Conservation (phyloP, 2,797 vertebrate species). For the Ataeniobius toweri region DNA sequence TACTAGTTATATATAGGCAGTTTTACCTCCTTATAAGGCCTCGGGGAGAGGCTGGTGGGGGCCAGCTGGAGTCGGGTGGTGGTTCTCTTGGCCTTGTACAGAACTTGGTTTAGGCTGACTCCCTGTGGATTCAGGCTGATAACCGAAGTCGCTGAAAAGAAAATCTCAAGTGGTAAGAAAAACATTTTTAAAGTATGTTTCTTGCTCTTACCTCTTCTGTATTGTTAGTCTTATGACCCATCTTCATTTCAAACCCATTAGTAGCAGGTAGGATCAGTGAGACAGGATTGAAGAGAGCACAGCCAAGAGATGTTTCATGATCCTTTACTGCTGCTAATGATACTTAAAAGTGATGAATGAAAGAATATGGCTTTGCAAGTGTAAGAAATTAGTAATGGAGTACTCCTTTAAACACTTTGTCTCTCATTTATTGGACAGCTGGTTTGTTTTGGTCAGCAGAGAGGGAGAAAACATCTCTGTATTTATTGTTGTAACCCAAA, state of each 20-base stretch:
- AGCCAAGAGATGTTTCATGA: slow-evolving; percentile 35
- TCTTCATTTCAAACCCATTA: slow-evolving; percentile 25
- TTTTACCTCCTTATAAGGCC: slow-evolving; percentile 77
- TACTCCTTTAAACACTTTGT: neutral
- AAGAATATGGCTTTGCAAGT: slow-evolving; percentile 5
- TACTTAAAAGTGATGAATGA: slow-evolving; percentile 39
- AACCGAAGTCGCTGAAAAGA: slow-evolving; percentile 69
- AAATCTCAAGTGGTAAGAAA: slow-evolving; percentile 75
- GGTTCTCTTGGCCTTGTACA: slow-evolving; percentile 67
- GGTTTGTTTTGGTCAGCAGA: slow-evolving; percentile 8
- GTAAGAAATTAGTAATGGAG: slow-evolving; percentile 19
- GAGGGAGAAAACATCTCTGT: neutral
- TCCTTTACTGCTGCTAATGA: slow-evolving; percentile 30
- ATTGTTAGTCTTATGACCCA: slow-evolving; percentile 11
- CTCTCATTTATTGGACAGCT: neutral
- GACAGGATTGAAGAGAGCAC: slow-evolving; percentile 19
- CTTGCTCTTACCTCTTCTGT: neutral
- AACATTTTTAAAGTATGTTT: slow-evolving; percentile 25
- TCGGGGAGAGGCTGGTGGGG: slow-evolving; percentile 67
- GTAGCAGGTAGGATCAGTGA: slow-evolving; percentile 26
- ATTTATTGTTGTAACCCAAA: slow-evolving; percentile 27
- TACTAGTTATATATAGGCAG: slow-evolving; percentile 80
- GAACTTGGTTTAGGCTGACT: slow-evolving; percentile 77
- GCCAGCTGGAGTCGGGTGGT: slow-evolving; percentile 61
- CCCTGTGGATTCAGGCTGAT: slow-evolving; percentile 78